Evolutionary conservation across 2,888 invertebrate species (phyloP).

Genomic region (Iselma pallidipennis): DNA sequence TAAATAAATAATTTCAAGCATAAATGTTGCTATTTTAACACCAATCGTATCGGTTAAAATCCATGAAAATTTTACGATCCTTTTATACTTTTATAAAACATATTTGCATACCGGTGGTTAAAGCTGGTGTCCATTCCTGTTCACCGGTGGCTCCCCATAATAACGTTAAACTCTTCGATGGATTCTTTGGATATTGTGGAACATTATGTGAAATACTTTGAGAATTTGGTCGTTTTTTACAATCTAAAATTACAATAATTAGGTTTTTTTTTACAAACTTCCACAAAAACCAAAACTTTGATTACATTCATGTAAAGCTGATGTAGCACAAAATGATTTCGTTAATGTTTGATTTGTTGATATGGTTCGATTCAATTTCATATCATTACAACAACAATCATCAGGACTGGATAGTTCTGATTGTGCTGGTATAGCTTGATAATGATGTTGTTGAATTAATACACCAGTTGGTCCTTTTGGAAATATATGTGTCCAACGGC

Average conservation of each 20-base stretch:
- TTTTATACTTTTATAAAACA: too few relatives aligned
- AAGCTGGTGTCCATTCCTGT: conserved; percentile 95
- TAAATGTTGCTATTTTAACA: conserved; percentile 8
- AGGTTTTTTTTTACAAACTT: not conserved
- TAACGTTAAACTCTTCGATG: conserved; percentile 65
- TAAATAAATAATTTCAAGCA: conserved; percentile 6
- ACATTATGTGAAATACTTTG: conserved; percentile 52
- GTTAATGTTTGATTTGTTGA: conserved; percentile 37
- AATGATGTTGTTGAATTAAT: conserved; percentile 91
- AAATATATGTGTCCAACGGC: conserved; percentile 99
- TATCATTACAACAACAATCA: conserved; percentile 21
- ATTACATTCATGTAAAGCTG: conserved; percentile 60
- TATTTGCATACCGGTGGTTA: conserved; percentile 86
- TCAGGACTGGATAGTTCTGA: conserved; percentile 25
- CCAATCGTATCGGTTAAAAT: too few relatives aligned
- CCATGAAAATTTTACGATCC: too few relatives aligned
- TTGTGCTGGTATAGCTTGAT: conserved; percentile 78
- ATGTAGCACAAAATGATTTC: conserved; percentile 47
- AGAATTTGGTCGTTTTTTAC: conserved; percentile 53
- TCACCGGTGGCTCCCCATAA: conserved; percentile 96
- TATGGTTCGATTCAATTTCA: conserved; percentile 18
- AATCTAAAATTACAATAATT: conserved; percentile 44
- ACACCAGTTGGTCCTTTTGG: conserved; percentile 93
- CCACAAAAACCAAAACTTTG: conserved; percentile 1
- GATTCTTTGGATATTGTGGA: conserved; percentile 42